phyloP scores from a whole-genome alignment of 1,140 invertebrate species.

The Sinonovacula constricta region DNA sequence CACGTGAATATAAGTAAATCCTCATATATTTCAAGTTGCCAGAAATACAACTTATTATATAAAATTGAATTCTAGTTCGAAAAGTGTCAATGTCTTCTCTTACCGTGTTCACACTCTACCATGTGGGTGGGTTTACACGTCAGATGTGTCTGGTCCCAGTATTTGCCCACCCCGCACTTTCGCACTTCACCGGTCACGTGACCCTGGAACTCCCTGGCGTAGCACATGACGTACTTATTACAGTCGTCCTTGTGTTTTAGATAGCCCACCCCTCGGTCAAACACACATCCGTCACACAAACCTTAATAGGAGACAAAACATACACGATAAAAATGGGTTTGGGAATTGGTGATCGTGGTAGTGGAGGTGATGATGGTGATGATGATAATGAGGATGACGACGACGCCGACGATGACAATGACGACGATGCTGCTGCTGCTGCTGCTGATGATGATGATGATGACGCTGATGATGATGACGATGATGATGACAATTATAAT shows the following conservation, averaged over 20 bases:
- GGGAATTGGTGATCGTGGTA: too few relatives aligned
- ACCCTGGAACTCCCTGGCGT: not conserved
- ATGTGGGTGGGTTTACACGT: conserved; percentile 28
- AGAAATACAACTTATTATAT: too few relatives aligned
- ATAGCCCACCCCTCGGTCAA: conserved; percentile 41
- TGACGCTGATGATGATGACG: too few relatives aligned
- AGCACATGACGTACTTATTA: conserved; percentile 44
- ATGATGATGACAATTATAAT: too few relatives aligned
- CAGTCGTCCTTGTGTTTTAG: conserved; percentile 27
- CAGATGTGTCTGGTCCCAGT: conserved; percentile 31
- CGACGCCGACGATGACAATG: too few relatives aligned
- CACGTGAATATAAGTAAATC: too few relatives aligned
- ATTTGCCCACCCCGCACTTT: conserved; percentile 25
- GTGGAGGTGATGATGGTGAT: too few relatives aligned
- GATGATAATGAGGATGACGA: too few relatives aligned
- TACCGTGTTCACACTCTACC: conserved; percentile 16
- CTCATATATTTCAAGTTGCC: too few relatives aligned
- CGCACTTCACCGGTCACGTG: conserved; percentile 5
- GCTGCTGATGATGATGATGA: too few relatives aligned
- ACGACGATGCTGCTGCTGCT: too few relatives aligned
- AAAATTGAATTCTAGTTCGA: too few relatives aligned
- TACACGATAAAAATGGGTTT: not conserved
- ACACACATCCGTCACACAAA: conserved; percentile 31
- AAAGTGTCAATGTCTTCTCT: not conserved
- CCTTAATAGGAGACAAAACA: conserved; percentile 7